phyloP scores from a whole-genome alignment of 2,888 invertebrate genomes.

The Blastobasis adustella region DNA sequence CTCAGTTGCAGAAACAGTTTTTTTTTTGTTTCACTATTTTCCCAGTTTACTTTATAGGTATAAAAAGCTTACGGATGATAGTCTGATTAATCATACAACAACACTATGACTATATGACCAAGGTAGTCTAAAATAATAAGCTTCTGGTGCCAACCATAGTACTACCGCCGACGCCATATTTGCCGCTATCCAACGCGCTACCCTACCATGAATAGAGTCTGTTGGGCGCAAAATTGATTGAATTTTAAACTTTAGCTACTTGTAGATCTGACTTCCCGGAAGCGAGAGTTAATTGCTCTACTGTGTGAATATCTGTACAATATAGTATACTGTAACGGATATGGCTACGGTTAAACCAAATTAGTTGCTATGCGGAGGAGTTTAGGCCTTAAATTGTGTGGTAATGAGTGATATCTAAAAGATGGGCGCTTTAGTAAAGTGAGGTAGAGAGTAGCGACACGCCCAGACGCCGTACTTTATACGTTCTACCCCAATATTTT shows the following conservation, averaged over 20 bases:
- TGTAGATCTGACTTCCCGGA: constrained; percentile 16
- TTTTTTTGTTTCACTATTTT: no score
- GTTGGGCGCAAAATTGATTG: constrained; percentile 46
- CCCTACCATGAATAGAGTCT: constrained; percentile 26
- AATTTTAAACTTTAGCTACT: constrained; percentile 42
- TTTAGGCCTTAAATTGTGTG: no score
- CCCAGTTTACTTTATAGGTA: no score
- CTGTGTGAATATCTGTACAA: constrained; percentile 19
- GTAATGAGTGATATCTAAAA: not conserved
- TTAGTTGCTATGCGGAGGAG: no score
- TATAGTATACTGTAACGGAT: not conserved
- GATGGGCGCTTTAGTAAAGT: not conserved
- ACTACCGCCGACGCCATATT: no score
- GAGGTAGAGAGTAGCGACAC: not conserved
- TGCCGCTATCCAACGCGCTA: no score
- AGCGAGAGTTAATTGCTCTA: constrained; percentile 37
- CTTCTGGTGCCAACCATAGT: no score
- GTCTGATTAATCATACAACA: no score
- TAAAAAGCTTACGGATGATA: no score
- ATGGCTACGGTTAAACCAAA: not conserved
- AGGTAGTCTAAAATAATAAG: no score
- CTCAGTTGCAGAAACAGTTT: no score
- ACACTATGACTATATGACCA: no score
- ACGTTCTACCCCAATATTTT: not conserved
- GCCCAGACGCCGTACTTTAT: not conserved